These are phyloP conservation scores for Glaucomys volans DNA, from an alignment of 2,113 vertebrate genomes.

Conservation along the genomic window DNA sequence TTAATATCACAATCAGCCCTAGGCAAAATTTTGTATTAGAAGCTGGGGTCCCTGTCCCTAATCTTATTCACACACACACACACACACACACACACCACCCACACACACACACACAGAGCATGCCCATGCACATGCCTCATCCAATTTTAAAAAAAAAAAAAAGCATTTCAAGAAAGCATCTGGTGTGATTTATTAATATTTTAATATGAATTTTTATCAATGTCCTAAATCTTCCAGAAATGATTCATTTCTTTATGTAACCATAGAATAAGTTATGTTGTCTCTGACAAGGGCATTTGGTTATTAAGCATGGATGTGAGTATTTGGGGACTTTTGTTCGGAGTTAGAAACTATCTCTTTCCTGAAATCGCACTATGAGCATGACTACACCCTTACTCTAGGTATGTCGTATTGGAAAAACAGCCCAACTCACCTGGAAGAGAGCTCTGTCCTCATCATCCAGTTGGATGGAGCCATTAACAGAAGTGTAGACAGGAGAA, in stretches of 20 bases:
- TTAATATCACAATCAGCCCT: background rate
- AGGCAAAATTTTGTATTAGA: background rate
- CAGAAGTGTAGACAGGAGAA: background rate
- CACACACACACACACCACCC: background rate
- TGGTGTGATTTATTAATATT: background rate
- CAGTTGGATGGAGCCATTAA: background rate
- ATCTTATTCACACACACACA: background rate
- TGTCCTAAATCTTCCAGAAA: conserved; percentile 12
- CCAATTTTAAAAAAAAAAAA: background rate
- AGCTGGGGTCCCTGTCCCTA: background rate
- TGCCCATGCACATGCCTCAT: background rate
- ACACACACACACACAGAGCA: background rate
- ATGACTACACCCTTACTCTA: background rate
- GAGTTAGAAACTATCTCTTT: background rate
- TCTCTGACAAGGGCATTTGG: background rate
- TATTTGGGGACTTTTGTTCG: background rate
- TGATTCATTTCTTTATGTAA: background rate
- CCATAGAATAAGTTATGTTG: background rate
- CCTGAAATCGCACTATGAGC: background rate
- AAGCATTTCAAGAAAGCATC: background rate
- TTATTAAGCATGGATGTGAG: background rate
- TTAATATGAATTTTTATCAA: background rate
- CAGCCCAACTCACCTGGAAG: background rate
- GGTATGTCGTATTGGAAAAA: background rate
- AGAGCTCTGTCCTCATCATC: background rate